These are phyloP conservation scores for Nysson spinosus DNA, from an alignment of 2,888 invertebrate species.

Conservation along the genomic window DNA sequence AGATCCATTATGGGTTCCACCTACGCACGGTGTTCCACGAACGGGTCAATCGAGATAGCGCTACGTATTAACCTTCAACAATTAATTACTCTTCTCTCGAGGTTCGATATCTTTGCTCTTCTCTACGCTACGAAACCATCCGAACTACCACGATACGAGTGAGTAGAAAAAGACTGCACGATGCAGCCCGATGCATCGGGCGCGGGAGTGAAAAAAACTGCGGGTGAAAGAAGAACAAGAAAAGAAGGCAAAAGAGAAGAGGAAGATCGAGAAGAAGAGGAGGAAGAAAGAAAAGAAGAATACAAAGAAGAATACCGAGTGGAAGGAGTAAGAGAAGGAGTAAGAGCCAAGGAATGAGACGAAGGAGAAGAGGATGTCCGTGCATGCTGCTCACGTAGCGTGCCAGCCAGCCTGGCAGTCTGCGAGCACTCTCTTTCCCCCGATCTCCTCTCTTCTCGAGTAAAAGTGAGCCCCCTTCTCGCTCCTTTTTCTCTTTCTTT, in stretches of 20 bases:
- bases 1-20: conserved; percentile 19
- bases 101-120: conserved; percentile 12
- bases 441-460: conserved; percentile 29
- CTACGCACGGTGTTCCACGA: conserved; percentile 23
- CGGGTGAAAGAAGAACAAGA: conserved; percentile 14
- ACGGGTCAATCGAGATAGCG: conserved; percentile 50
- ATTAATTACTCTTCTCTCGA: conserved; percentile 44
- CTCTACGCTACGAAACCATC: conserved; percentile 4
- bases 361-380: conserved; percentile 65
- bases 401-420: conserved; percentile 64
- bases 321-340: conserved; percentile 28
- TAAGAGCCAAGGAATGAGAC: conserved; percentile 31
- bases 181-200: conserved; percentile 1
- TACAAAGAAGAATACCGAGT: conserved; percentile 30
- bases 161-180: conserved; percentile 1
- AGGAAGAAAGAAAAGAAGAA: conserved; percentile 9
- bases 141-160: conserved; percentile 13
- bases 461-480: conserved; percentile 44
- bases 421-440: conserved; percentile 38
- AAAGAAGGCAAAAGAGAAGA: conserved; percentile 38
- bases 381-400: conserved; percentile 76
- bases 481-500: conserved; percentile 32
- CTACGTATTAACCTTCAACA: conserved; percentile 42
- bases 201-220: conserved; percentile 34
- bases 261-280: conserved; percentile 35